phyloP scores from a whole-genome alignment of 2,113 vertebrate species.

The Protobothrops mucrosquamatus region DNA sequence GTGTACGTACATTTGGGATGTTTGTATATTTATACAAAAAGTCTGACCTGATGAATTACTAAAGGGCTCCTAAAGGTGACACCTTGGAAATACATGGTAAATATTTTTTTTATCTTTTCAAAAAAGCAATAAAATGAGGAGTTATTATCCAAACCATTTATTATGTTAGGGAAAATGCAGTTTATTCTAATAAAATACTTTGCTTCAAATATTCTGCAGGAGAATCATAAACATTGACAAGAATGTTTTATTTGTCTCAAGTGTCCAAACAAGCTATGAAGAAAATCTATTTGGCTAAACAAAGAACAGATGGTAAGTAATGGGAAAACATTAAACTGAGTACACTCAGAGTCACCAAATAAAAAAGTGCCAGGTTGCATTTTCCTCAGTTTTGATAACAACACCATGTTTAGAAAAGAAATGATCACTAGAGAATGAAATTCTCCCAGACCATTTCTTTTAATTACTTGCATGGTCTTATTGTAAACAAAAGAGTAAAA shows the following conservation, averaged over 20 bases:
- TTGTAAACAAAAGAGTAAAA: constrained; percentile 42
- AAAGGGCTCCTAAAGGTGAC: background rate
- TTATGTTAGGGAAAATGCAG: constrained; percentile 33
- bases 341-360: constrained; percentile 46
- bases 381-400: constrained; percentile 48
- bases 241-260: constrained; percentile 67
- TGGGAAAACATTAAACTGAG: constrained; percentile 62
- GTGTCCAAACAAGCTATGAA: constrained; percentile 62
- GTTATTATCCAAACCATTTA: constrained; percentile 48
- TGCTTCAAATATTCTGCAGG: constrained; percentile 54
- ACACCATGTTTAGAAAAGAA: constrained; percentile 29
- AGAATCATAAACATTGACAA: constrained; percentile 57
- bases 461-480: constrained; percentile 42
- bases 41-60: background rate
- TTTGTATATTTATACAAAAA: background rate
- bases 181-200: constrained; percentile 46
- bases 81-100: constrained; percentile 31
- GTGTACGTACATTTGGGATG: background rate
- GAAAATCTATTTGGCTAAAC: constrained; percentile 69
- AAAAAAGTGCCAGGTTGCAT: constrained; percentile 55
- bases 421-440: constrained; percentile 38
- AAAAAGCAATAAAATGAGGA: constrained; percentile 28
- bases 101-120: constrained; percentile 27
- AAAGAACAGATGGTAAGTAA: constrained; percentile 71
- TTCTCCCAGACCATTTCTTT: constrained; percentile 39